Percentiles rank a stretch among this genome's conserved stretches.
Evolutionary conservation across 2,113 vertebrate genomes (phyloP).

Genomic region (Ceuthmochares aereus): DNA sequence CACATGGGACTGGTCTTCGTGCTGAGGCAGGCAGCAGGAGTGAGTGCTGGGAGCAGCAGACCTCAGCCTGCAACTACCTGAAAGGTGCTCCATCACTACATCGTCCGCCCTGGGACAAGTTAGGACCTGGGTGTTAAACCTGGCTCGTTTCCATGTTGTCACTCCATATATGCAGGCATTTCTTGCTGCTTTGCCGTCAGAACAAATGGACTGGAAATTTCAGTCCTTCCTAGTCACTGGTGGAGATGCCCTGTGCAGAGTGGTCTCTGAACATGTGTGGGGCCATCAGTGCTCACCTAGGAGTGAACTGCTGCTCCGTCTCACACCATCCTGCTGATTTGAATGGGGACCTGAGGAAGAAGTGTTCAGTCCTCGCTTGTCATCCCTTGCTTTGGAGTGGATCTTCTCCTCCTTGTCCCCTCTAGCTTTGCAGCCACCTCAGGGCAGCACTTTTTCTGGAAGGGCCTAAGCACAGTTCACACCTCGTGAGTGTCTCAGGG

Average conservation of each 20-base stretch:
- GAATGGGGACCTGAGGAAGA: not conserved
- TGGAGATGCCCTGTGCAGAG: not conserved
- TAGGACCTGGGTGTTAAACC: not conserved
- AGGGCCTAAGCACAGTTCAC: rapidly evolving
- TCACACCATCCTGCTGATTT: rapidly evolving
- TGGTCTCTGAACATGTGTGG: not conserved
- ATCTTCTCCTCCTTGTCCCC: not conserved
- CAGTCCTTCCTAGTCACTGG: not conserved
- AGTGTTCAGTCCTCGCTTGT: not conserved
- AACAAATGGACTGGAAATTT: not conserved
- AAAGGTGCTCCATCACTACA: not conserved
- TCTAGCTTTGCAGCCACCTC: not conserved
- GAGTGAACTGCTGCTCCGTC: not conserved
- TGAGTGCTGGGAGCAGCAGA: not conserved
- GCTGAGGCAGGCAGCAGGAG: not conserved
- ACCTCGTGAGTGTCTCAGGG: rapidly evolving
- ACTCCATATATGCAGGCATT: not conserved
- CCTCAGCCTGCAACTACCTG: not conserved
- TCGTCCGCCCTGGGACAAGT: not conserved
- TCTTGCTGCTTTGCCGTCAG: not conserved
- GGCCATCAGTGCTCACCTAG: not conserved
- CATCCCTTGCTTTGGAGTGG: not conserved
- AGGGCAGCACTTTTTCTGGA: not conserved
- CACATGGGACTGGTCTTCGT: not conserved
- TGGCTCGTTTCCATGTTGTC: not conserved